Evolutionary conservation across 2,113 vertebrate species (phyloP).

Genomic region (Echinops telfairi): DNA sequence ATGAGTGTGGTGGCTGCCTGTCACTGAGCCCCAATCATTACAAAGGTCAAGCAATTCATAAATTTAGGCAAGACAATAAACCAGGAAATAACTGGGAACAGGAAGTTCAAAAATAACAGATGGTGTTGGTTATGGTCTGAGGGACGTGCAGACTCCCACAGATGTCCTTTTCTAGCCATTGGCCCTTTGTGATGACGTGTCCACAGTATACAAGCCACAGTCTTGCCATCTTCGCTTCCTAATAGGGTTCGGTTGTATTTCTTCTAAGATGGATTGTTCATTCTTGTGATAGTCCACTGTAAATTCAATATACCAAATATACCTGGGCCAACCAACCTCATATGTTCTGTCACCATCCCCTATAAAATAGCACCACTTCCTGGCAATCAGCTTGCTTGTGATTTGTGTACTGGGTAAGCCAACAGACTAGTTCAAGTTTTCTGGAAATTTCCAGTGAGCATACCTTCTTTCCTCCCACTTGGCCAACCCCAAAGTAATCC

Average conservation of each 20-base stretch:
- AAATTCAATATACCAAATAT: background rate
- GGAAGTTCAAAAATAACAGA: too few relatives aligned
- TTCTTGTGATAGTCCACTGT: background rate
- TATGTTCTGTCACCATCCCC: background rate
- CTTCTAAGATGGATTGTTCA: background rate
- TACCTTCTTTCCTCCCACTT: conserved; percentile 20
- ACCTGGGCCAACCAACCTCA: background rate
- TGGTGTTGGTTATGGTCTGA: too few relatives aligned
- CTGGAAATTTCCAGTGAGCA: conserved; percentile 35
- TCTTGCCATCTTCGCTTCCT: background rate
- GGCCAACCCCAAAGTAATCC: conserved; percentile 4
- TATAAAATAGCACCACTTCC: background rate
- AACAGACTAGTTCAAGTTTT: background rate
- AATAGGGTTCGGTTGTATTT: background rate
- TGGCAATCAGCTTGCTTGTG: background rate
- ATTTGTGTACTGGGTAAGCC: background rate
- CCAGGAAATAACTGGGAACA: too few relatives aligned
- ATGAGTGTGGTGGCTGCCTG: too few relatives aligned
- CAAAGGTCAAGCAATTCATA: too few relatives aligned
- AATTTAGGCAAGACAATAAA: too few relatives aligned
- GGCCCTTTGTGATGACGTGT: too few relatives aligned
- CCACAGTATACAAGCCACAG: background rate
- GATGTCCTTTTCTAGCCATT: too few relatives aligned
- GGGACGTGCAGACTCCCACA: too few relatives aligned
- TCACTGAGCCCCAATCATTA: too few relatives aligned